A percentile compares a stretch with the other conserved stretches of the same genome.
Conservation (phyloP, 2,797 vertebrate species). For the Parotocinclus haroldoi region DNA sequence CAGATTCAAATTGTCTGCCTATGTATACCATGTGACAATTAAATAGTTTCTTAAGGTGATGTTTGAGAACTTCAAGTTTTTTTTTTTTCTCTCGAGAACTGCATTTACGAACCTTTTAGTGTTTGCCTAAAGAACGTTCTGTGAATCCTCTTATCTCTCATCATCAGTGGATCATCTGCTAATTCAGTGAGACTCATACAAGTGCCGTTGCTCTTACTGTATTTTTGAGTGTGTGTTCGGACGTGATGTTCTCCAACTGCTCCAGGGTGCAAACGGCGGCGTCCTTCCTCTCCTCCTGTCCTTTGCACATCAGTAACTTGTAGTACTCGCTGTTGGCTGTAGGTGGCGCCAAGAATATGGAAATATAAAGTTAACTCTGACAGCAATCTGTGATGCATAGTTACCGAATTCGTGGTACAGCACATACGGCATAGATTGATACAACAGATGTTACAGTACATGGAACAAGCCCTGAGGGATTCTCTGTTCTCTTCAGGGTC, state of each 20-base stretch:
- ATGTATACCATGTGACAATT: too few species aligned
- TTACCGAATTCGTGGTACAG: constrained; percentile 4
- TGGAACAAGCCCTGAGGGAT: background rate
- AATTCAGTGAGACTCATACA: too few species aligned
- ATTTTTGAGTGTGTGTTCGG: constrained; percentile 87
- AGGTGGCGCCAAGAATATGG: constrained; percentile 37
- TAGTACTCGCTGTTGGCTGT: constrained; percentile 85
- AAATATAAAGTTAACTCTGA: background rate
- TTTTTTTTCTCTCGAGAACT: too few species aligned
- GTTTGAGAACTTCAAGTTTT: too few species aligned
- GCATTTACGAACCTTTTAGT: too few species aligned
- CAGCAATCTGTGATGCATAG: background rate
- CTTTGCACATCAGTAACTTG: constrained; percentile 75
- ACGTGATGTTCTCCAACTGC: constrained; percentile 79
- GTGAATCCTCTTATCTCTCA: too few species aligned
- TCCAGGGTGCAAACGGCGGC: constrained; percentile 72
- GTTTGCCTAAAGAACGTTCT: too few species aligned
- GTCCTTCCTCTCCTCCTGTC: constrained; percentile 65
- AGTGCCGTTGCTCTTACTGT: constrained; percentile 69
- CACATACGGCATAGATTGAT: background rate
- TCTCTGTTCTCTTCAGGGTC: background rate
- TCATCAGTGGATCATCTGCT: too few species aligned
- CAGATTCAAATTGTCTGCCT: too few species aligned
- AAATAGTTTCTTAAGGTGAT: too few species aligned
- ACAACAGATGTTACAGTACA: constrained; percentile 14